These are phyloP conservation scores for Hydrolagus affinis DNA, from an alignment of 2,113 vertebrate species.

Conservation along the genomic window DNA sequence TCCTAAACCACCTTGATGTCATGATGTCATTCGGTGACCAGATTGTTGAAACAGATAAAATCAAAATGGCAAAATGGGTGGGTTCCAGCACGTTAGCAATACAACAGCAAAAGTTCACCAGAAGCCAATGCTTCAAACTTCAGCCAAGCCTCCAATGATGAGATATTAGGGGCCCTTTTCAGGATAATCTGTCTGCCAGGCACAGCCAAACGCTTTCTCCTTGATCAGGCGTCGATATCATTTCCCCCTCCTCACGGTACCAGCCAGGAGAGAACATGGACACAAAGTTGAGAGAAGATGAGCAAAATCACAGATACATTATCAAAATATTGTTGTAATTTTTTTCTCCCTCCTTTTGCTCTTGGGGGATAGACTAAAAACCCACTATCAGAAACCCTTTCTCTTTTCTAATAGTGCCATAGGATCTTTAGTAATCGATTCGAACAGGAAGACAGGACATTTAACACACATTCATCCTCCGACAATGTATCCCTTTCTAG, in stretches of 20 bases:
- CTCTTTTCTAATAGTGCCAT: too few relatives aligned
- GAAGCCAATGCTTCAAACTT: constrained; percentile 4
- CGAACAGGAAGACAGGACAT: too few relatives aligned
- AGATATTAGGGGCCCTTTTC: neutral
- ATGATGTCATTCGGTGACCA: neutral
- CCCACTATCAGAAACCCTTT: too few relatives aligned
- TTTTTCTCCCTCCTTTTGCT: too few relatives aligned
- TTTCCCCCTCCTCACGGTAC: neutral
- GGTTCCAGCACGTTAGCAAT: constrained; percentile 11
- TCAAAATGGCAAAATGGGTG: constrained; percentile 19
- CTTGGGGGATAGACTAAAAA: too few relatives aligned
- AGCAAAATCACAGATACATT: neutral
- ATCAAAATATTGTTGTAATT: neutral
- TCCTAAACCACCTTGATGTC: neutral
- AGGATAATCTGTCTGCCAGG: neutral
- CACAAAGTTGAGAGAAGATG: neutral
- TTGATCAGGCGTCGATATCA: neutral
- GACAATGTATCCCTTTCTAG: too few relatives aligned
- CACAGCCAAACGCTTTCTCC: neutral
- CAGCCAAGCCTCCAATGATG: neutral
- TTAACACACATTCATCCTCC: too few relatives aligned
- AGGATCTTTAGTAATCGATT: too few relatives aligned
- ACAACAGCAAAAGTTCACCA: constrained; percentile 21
- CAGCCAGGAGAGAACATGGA: neutral
- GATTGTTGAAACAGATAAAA: constrained; percentile 4